Percentiles rank a stretch among this genome's conserved stretches.
Evolutionary conservation across 2,888 invertebrate species (phyloP).

Genomic region (Aleiodes leptofemur): DNA sequence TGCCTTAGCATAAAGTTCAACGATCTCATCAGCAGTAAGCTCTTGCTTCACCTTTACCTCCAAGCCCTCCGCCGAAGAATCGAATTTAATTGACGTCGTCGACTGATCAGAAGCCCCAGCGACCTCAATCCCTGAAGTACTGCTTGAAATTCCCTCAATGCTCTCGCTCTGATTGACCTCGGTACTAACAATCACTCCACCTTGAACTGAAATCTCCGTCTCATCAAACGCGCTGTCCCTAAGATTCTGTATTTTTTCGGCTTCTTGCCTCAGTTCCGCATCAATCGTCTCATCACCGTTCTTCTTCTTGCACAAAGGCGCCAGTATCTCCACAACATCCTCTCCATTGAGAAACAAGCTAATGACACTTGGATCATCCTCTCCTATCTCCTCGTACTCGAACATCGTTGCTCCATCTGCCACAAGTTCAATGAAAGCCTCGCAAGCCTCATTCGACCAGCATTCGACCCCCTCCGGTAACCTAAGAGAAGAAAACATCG

Average conservation of each 20-base stretch:
- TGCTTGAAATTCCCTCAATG: constrained; percentile 20
- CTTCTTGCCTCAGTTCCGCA: constrained; percentile 16
- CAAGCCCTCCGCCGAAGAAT: neutral
- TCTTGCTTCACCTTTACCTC: constrained; percentile 41
- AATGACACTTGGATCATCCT: constrained; percentile 82
- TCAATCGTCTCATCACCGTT: neutral
- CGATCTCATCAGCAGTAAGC: constrained; percentile 61
- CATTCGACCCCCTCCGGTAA: constrained; percentile 78
- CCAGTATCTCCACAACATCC: constrained; percentile 80
- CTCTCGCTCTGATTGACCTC: constrained; percentile 11
- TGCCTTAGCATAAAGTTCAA: constrained; percentile 34
- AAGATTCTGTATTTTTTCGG: neutral
- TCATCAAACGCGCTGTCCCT: constrained; percentile 3
- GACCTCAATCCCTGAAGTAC: constrained; percentile 11
- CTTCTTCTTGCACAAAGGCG: constrained; percentile 74
- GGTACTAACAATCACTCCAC: neutral
- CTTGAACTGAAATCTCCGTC: neutral
- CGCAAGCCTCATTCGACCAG: constrained; percentile 83
- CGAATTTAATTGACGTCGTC: neutral
- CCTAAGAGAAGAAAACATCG: constrained; percentile 80
- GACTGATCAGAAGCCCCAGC: constrained; percentile 1
- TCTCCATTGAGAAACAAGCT: constrained; percentile 80
- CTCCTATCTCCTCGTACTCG: constrained; percentile 81
- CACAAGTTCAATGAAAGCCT: constrained; percentile 82
- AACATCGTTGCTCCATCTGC: constrained; percentile 84